These are phyloP conservation scores for Cydia pomonella DNA, from an alignment of 1,140 invertebrate genomes.

Conservation along the genomic window DNA sequence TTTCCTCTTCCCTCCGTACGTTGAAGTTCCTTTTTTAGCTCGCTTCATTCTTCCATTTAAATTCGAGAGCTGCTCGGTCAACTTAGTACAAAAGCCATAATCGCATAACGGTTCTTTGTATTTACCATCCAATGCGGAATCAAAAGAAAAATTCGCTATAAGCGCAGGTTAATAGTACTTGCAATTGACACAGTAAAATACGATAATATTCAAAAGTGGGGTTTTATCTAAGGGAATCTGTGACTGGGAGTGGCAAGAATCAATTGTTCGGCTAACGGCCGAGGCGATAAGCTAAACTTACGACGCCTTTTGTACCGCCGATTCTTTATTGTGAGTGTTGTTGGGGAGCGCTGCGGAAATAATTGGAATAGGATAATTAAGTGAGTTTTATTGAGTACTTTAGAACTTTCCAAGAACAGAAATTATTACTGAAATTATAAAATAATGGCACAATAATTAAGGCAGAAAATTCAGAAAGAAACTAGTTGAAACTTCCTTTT, in stretches of 20 bases:
- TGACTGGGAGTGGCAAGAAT: conserved; percentile 59
- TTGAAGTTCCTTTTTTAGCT: neutral
- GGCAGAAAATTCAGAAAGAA: neutral
- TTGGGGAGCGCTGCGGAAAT: conserved; percentile 13
- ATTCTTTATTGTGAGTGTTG: conserved; percentile 59
- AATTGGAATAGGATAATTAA: conserved; percentile 20
- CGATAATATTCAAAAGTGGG: conserved; percentile 59
- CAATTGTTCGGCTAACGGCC: conserved; percentile 72
- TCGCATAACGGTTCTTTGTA: conserved; percentile 22
- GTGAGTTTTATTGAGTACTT: conserved; percentile 8
- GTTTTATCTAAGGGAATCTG: conserved; percentile 58
- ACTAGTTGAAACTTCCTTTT: neutral
- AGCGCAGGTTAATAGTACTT: conserved; percentile 34
- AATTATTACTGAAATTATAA: neutral
- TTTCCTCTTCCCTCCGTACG: conserved; percentile 9
- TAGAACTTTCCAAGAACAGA: neutral
- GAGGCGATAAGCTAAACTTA: conserved; percentile 73
- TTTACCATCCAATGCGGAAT: conserved; percentile 27
- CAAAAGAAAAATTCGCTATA: conserved; percentile 18
- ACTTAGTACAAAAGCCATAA: conserved; percentile 21
- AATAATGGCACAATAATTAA: neutral
- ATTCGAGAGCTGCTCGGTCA: conserved; percentile 20
- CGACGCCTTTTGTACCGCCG: conserved; percentile 63
- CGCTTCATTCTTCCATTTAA: conserved; percentile 20
- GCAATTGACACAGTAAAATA: conserved; percentile 65